Conservation (phyloP, 2,113 vertebrate species). For the Pedetes capensis region DNA sequence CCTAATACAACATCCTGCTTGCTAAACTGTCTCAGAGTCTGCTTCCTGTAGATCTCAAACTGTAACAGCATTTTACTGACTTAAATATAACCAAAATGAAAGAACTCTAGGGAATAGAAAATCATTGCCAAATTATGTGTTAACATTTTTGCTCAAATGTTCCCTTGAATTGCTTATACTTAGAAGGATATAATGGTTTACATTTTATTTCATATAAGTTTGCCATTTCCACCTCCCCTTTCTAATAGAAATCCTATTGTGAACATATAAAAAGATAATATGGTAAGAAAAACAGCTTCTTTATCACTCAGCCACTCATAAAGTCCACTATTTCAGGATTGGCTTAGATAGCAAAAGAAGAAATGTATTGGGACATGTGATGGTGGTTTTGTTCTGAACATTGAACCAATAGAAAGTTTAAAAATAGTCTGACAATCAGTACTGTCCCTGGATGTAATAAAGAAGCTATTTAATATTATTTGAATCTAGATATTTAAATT, state of each 20-base stretch:
- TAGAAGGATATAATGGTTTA: neutral
- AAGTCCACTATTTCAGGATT: conserved; percentile 22
- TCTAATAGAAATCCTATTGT: neutral
- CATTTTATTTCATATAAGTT: neutral
- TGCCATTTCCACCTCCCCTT: neutral
- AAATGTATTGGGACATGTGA: neutral
- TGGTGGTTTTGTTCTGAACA: neutral
- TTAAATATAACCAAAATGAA: neutral
- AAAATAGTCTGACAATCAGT: neutral
- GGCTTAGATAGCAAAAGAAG: neutral
- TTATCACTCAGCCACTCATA: neutral
- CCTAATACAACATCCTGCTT: conserved; percentile 28
- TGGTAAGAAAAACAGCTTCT: neutral
- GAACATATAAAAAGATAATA: conserved; percentile 43
- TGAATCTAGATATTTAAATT: neutral
- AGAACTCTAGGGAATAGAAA: neutral
- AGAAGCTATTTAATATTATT: conserved; percentile 14
- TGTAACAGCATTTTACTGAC: neutral
- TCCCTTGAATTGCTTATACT: conserved; percentile 9
- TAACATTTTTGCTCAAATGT: neutral
- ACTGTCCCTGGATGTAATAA: neutral
- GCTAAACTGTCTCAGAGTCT: neutral
- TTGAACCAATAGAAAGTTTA: neutral
- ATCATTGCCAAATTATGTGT: neutral
- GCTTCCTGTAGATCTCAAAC: conserved; percentile 46